Evolutionary conservation across 1,140 invertebrate species (phyloP).

Genomic region (Panagrolaimus sp.): DNA sequence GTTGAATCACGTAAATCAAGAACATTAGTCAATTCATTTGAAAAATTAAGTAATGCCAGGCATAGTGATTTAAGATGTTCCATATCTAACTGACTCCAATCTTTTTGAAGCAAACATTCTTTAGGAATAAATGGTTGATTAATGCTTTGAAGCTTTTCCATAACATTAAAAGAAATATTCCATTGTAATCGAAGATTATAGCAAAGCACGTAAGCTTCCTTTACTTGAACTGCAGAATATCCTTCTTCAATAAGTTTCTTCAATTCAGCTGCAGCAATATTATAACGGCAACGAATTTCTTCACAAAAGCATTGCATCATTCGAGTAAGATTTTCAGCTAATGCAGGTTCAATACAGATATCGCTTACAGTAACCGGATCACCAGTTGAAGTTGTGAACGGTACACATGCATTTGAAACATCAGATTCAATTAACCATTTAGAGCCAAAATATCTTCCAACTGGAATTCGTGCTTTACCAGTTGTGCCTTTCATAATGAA

Average conservation of each 20-base stretch:
- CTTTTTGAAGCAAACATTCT: background rate
- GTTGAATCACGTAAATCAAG: background rate
- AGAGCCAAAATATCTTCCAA: background rate
- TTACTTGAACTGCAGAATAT: background rate
- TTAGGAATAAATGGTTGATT: background rate
- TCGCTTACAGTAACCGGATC: no score
- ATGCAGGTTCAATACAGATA: background rate
- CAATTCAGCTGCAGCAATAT: background rate
- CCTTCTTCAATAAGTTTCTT: background rate
- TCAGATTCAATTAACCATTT: conserved; percentile 2
- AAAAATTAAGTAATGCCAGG: background rate
- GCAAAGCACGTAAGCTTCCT: background rate
- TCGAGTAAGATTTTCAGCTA: background rate
- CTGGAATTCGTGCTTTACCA: background rate
- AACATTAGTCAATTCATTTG: background rate
- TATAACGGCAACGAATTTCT: background rate
- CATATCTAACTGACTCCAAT: background rate
- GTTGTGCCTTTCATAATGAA: background rate
- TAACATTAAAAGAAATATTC: background rate
- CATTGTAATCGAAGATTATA: background rate
- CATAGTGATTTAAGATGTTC: conserved; percentile 4
- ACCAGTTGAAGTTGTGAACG: background rate
- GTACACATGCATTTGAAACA: background rate
- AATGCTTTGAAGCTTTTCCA: background rate
- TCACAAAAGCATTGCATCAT: conserved; percentile 3